phyloP scores from a whole-genome alignment of 1,140 invertebrate genomes.

The Bradynema listronoti region DNA sequence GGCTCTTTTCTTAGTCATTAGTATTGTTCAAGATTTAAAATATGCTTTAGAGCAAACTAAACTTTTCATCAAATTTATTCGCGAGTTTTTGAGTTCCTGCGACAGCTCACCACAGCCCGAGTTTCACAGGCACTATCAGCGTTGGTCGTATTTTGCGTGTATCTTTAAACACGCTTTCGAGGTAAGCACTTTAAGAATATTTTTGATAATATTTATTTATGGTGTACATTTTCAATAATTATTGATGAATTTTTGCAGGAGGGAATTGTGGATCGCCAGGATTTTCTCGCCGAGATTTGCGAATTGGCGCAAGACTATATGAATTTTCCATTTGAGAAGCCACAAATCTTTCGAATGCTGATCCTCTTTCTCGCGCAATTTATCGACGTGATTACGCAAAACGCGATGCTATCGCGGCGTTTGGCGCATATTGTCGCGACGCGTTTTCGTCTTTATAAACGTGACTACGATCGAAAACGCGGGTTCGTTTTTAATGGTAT shows the following conservation, averaged over 20 bases:
- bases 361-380: slow-evolving; percentile 39
- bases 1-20: too few relatives aligned
- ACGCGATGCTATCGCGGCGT: slow-evolving; percentile 34
- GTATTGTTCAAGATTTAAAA: background rate
- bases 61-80: slow-evolving; percentile 31
- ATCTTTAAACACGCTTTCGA: slow-evolving; percentile 50
- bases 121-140: slow-evolving; percentile 26
- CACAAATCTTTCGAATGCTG: slow-evolving; percentile 42
- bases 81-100: slow-evolving; percentile 24
- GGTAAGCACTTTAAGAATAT: slow-evolving; percentile 15
- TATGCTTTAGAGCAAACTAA: slow-evolving; percentile 28
- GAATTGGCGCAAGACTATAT: slow-evolving; percentile 34
- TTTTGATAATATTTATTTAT: background rate
- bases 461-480: slow-evolving; percentile 31
- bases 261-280: slow-evolving; percentile 45
- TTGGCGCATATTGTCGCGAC: slow-evolving; percentile 30
- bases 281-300: slow-evolving; percentile 42
- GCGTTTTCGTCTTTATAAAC: slow-evolving; percentile 35
- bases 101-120: slow-evolving; percentile 25
- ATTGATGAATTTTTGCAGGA: slow-evolving; percentile 25
- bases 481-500: slow-evolving; percentile 24
- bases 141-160: slow-evolving; percentile 42
- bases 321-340: slow-evolving; percentile 45
- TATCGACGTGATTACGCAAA: slow-evolving; percentile 37
- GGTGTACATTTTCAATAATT: background rate